Conservation (phyloP, 2,797 vertebrate species). For the Loriculus beryllinus region DNA sequence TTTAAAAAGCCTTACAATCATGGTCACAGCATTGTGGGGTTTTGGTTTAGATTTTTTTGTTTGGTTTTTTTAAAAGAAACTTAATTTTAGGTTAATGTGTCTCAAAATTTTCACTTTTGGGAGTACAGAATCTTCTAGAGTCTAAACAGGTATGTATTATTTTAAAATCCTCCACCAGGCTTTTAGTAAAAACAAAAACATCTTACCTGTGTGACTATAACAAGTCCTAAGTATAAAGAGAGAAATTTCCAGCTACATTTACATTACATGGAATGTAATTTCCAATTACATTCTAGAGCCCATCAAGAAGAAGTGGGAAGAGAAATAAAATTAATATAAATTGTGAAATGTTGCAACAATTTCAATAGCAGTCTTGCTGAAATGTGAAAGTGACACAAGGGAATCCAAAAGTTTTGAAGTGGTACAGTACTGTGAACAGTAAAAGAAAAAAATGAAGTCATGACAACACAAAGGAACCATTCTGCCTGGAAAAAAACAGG, state of each 20-base stretch:
- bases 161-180: not conserved
- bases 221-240: not conserved
- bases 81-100: not conserved
- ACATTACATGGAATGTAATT: not conserved
- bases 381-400: not conserved
- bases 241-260: not conserved
- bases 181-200: not conserved
- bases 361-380: not conserved
- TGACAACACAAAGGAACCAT: not conserved
- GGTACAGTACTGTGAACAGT: not conserved
- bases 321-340: not conserved
- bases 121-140: not conserved
- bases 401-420: not conserved
- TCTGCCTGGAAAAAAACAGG: not conserved
- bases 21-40: not conserved
- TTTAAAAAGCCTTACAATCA: not conserved
- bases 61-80: not conserved
- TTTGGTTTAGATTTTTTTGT: not conserved
- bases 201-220: not conserved
- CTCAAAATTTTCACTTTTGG: not conserved
- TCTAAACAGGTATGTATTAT: not conserved
- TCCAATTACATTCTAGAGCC: not conserved
- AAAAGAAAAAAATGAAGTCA: slow-evolving; percentile 8
- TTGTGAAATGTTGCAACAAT: not conserved
- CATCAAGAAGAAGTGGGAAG: not conserved